Evolutionary conservation across 2,113 vertebrate genomes (phyloP).

Genomic region (Felis chaus): DNA sequence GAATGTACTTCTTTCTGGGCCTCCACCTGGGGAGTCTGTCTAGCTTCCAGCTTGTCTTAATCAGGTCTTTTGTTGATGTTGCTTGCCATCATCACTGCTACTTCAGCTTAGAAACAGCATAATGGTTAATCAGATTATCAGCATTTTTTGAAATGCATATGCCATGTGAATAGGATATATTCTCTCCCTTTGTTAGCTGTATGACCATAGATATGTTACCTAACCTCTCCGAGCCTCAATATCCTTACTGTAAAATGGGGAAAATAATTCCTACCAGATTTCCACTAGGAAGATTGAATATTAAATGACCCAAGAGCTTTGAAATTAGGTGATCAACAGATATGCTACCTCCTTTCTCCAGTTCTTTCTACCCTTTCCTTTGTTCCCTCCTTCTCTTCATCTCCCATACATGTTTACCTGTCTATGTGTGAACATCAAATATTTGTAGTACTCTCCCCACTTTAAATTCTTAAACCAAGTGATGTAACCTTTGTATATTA

Average conservation of each 20-base stretch:
- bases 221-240: neutral
- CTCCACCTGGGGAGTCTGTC: neutral
- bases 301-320: constrained; percentile 28
- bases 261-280: constrained; percentile 19
- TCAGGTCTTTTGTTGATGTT: neutral
- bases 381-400: neutral
- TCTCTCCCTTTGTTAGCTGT: neutral
- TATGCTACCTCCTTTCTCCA: constrained; percentile 4
- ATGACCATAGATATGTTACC: neutral
- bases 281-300: neutral
- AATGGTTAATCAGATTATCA: neutral
- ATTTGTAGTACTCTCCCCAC: constrained; percentile 25
- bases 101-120: neutral
- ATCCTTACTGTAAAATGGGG: constrained; percentile 12
- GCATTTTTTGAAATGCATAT: neutral
- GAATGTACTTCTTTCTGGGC: neutral
- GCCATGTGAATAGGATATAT: neutral
- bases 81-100: neutral
- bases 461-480: constrained; percentile 38
- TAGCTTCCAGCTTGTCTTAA: neutral
- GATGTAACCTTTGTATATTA: neutral
- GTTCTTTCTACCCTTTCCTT: neutral
- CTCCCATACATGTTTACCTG: neutral
- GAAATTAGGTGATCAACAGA: constrained; percentile 24
- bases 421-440: neutral